Evolutionary conservation across 2,888 invertebrate species (phyloP).

Genomic region (Blastobasis lacticolella): DNA sequence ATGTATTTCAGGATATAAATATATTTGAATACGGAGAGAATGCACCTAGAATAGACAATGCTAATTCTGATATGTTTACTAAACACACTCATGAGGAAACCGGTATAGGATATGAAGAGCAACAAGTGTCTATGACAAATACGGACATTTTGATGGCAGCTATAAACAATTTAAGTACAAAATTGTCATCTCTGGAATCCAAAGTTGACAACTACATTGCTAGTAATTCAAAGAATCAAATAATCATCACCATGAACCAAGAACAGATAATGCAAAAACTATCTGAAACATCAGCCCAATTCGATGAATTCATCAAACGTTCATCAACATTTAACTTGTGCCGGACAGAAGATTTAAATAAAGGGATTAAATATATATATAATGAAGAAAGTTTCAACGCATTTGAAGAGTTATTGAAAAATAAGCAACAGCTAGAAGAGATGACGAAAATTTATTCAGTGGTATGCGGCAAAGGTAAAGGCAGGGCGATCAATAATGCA

Average conservation of each 20-base stretch:
- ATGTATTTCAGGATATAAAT: conserved; percentile 1
- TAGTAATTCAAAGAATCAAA: conserved; percentile 7
- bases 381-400: background rate
- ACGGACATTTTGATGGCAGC: conserved; percentile 4
- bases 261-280: conserved; percentile 5
- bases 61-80: conserved; percentile 4
- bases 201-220: conserved; percentile 6
- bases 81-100: conserved; percentile 5
- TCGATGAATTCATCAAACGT: conserved; percentile 3
- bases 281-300: conserved; percentile 4
- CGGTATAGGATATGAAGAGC: conserved; percentile 4
- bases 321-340: background rate
- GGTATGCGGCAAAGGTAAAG: no score
- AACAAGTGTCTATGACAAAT: conserved; percentile 5
- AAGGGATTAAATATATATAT: conserved; percentile 1
- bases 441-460: background rate
- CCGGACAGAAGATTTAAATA: conserved; percentile 1
- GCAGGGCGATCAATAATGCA: no score
- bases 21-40: conserved; percentile 4
- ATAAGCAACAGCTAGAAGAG: background rate
- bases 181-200: conserved; percentile 4
- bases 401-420: background rate
- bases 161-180: conserved; percentile 3
- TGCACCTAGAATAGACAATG: conserved; percentile 3
- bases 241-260: conserved; percentile 6